Evolutionary conservation across 2,888 invertebrate species (phyloP).

Genomic region (Apomyelois bistriatella): DNA sequence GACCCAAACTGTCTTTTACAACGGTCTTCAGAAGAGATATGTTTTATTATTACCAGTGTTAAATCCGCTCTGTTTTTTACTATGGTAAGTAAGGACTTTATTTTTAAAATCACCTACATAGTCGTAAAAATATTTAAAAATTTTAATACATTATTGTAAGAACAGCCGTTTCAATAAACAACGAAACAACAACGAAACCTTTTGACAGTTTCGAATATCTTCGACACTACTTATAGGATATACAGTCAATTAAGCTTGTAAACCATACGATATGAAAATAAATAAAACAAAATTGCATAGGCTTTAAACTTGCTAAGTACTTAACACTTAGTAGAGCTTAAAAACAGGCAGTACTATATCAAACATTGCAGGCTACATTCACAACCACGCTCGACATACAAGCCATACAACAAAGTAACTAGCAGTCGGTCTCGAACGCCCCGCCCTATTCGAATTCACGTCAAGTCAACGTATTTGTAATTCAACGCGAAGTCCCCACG

Average conservation of each 20-base stretch:
- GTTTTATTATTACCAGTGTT: conserved; percentile 2
- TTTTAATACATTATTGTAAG: no score
- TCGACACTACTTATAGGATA: no score
- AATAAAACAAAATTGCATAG: no score
- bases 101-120: not conserved
- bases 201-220: no score
- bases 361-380: not conserved
- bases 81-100: not conserved
- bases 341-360: no score
- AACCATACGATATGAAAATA: no score
- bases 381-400: not conserved
- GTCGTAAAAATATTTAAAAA: no score
- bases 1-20: conserved; percentile 12
- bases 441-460: conserved; percentile 70
- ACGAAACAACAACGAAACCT: no score
- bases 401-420: conserved; percentile 42
- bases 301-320: no score
- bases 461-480: conserved; percentile 73
- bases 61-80: not conserved
- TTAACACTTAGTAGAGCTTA: no score
- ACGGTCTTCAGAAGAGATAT: not conserved
- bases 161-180: no score
- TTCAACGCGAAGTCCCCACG: conserved; percentile 66
- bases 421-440: conserved; percentile 41
- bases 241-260: no score